Conservation (phyloP, 2,888 invertebrate species). For the Dione vanillae region DNA sequence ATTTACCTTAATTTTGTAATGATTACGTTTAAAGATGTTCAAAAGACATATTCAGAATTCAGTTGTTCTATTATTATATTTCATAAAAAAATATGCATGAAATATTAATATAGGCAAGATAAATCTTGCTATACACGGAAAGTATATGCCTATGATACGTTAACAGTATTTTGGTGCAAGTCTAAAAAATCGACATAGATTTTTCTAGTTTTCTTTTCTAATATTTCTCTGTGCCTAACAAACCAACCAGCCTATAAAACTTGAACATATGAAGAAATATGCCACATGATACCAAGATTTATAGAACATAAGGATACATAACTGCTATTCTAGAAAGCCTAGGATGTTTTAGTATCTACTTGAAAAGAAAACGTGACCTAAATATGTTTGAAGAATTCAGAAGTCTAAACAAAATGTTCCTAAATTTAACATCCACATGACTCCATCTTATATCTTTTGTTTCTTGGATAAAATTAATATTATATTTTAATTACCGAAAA, state of each 20-base stretch:
- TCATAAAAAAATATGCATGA: no score
- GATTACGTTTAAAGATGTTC: not conserved
- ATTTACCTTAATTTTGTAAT: not conserved
- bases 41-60: no score
- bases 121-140: no score
- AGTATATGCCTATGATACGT: no score
- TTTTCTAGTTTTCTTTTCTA: no score
- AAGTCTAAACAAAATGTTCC: not conserved
- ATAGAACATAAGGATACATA: not conserved
- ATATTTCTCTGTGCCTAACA: no score
- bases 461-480: not conserved
- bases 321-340: not conserved
- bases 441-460: not conserved
- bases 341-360: not conserved
- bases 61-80: no score
- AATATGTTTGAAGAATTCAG: not conserved
- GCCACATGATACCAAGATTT: not conserved
- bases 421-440: not conserved
- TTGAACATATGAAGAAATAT: not conserved
- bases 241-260: not conserved
- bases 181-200: no score
- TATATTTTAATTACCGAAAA: no score
- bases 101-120: no score
- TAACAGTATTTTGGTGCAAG: no score
- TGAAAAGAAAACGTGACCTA: slow-evolving; percentile 9